Evolutionary conservation across 2,113 vertebrate genomes (phyloP).

Genomic region (Raja brachyura): DNA sequence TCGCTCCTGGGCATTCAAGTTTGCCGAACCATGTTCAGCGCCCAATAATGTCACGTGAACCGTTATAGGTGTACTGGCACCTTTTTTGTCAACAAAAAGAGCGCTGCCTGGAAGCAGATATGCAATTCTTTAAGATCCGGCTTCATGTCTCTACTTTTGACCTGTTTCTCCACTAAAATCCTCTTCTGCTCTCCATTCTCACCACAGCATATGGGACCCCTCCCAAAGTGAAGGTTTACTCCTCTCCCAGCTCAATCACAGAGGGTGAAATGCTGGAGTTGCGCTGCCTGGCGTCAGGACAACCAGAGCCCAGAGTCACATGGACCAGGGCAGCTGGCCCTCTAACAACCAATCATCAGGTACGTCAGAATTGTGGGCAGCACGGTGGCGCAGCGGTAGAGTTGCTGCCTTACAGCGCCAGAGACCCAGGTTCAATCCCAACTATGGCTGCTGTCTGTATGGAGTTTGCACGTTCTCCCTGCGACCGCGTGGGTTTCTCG

Average conservation of each 20-base stretch:
- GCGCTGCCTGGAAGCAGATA: neutral
- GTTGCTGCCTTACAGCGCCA: too few species aligned
- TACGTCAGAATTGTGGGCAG: slow-evolving; percentile 42
- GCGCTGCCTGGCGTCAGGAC: slow-evolving; percentile 71
- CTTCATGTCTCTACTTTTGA: neutral
- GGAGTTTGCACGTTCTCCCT: too few species aligned
- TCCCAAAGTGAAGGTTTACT: slow-evolving; percentile 66
- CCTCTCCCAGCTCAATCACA: slow-evolving; percentile 63
- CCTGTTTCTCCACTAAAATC: neutral
- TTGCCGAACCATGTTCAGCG: too few species aligned
- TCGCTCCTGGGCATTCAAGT: too few species aligned
- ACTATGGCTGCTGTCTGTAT: too few species aligned
- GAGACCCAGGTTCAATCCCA: too few species aligned
- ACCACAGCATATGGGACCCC: slow-evolving; percentile 50
- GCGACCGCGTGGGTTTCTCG: too few species aligned
- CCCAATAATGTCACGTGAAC: too few species aligned
- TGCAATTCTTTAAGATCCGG: neutral
- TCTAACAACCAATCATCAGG: slow-evolving; percentile 79
- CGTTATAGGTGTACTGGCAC: too few species aligned
- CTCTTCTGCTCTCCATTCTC: neutral
- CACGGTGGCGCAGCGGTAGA: too few species aligned
- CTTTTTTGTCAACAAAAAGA: too few species aligned
- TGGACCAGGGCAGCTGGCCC: slow-evolving; percentile 65
- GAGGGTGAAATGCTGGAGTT: slow-evolving; percentile 82
- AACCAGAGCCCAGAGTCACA: slow-evolving; percentile 68